Evolutionary conservation across 2,797 vertebrate species (phyloP), one percentile per base, ranked within the genome.

Genomic region (Liparis tanakae): DNA sequence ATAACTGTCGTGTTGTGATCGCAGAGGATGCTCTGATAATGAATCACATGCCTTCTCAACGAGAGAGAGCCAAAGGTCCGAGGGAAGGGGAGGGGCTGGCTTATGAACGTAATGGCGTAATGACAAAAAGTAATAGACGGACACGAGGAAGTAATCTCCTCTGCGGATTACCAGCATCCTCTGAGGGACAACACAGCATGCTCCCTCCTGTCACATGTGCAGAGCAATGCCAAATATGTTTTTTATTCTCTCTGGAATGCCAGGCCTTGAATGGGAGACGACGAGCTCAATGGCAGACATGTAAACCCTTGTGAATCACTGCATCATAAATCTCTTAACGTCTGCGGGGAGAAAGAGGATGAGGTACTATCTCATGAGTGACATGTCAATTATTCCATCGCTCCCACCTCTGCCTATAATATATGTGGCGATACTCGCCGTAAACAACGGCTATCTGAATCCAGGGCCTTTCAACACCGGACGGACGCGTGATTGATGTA

Each of bases 381-480:
- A 89, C 91, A 90, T 87, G 84, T 86, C 83, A 89, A 90, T 89
- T 89, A 91, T 85, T 82, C 65, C 71, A 33, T 59, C 68, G 78
- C 75, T 78, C 80, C 75, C 77, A 59, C 78, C 9, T 61, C 58
- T 65, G 64, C 76, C 30, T 44, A 73, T 82, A 80, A 85, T 83
- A 78, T 85, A 88, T 76, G 74, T 82, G 84, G 83, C 74, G 67
- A 30, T 30, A 76, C 80, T 85, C 63, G 71, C 65, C 80, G 81
- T 89, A 89, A 60, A 89, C 88, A 75, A 74, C 68, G 74, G 50
- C 72, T 59, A 70, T 80, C 76, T 73, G 60, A 37, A 73, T 82
- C 44, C 18, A 18, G 34, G 74, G 74, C 25, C 69, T 84, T 74
- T 77, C 77, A 74, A 55, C 62, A 60, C 44, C 8, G 33, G 64